Evolutionary conservation across 2,113 vertebrate genomes (phyloP).

Genomic region (Chaetodon auriga): DNA sequence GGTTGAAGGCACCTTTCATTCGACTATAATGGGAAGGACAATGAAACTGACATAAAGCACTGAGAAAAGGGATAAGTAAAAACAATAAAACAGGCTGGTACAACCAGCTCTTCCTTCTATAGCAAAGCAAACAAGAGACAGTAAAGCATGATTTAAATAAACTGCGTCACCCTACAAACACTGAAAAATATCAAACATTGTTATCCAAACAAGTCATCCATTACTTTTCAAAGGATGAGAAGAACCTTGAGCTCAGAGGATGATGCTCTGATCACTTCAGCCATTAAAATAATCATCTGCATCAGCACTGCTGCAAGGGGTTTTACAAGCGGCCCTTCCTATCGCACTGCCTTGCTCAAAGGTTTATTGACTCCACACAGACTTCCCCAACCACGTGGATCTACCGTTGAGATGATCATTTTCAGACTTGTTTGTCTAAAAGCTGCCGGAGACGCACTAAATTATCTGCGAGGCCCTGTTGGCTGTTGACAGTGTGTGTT

Average conservation of each 20-base stretch:
- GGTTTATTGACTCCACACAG: neutral
- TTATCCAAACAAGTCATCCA: no score
- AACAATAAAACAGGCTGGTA: no score
- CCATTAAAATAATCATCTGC: neutral
- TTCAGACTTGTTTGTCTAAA: slow-evolving; percentile 7
- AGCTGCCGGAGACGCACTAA: neutral
- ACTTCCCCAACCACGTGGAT: neutral
- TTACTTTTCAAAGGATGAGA: no score
- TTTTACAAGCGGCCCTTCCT: neutral
- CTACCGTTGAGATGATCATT: neutral
- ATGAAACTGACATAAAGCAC: no score
- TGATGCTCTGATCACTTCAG: neutral
- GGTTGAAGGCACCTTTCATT: no score
- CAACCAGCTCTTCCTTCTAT: neutral
- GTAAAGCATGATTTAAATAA: no score
- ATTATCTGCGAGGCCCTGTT: neutral
- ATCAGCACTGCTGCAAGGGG: neutral
- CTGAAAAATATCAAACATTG: no score
- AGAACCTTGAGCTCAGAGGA: neutral
- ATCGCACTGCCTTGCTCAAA: neutral
- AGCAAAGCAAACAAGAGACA: no score
- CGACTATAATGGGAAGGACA: no score
- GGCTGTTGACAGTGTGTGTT: slow-evolving; percentile 1
- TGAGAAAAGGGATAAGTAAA: neutral
- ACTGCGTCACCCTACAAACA: no score